Base-by-base conservation (phyloP, 2,113 vertebrate species). In the Erythrocercus mccallii region DNA sequence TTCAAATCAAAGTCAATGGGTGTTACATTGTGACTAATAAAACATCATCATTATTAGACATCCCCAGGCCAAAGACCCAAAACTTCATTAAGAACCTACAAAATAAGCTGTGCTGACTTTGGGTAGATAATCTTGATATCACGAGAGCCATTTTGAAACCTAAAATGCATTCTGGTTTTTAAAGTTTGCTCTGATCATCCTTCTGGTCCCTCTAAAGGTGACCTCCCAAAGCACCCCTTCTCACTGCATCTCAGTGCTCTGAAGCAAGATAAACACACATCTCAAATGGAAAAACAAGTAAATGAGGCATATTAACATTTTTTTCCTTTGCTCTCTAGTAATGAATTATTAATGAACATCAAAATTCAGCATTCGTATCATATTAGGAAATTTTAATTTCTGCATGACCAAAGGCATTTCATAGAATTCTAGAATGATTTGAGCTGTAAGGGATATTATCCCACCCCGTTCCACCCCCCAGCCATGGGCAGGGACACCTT, bases 391-490 rank as follows among this genome's bases (percentile, higher is more conserved):
- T 56, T 31, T 4, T 5, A 48, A 54, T 47, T 82, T 82, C 79
- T 56, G 47, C 31, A 38, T 33, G 47, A 82, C 47, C 25, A 40
- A 54, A 82, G 70, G n/a, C 47, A 76, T 76, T 76, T 54, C 53
- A 76, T 5, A 18, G 62, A 69, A 54, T 42, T 5, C 30, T 6
- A 27, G 47, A 54, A 40, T 9, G 11, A 22, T 42, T 15, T 23
- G 8, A 30, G 38, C 10, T 47, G 30, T 20, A 35, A 68, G 45
- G 20, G 13, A 25, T 13, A 2, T 31, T 12, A 30, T 4, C 3
- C 1, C 48, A 54, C 14, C n/a, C 1, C 1, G 1, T 47, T 1
- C 40, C 47, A 5, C 0, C 4, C 11, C 27, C 10, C 23, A 35
- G 21, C 25, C n/a, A 11, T 14, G 19, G 16, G 15, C 64, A 70